These are phyloP conservation scores for Anagyrus pseudococci DNA, from an alignment of 2,888 invertebrate genomes.

Conservation along the genomic window DNA sequence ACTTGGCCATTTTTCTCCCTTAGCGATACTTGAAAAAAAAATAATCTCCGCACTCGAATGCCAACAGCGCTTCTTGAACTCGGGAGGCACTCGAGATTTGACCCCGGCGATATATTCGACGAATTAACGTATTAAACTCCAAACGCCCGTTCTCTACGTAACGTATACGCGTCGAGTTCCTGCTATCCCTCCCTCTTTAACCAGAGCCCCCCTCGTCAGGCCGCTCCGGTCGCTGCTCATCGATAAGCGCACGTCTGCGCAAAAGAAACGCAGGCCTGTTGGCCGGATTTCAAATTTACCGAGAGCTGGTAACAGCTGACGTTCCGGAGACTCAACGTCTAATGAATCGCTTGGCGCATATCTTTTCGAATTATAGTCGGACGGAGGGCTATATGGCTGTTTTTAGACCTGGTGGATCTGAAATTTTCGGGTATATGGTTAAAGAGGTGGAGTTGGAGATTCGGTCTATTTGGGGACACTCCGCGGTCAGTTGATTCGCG, in stretches of 20 bases:
- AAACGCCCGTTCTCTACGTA: neutral
- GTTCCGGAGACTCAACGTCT: neutral
- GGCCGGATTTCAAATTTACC: conserved; percentile 8
- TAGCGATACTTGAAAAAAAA: no score
- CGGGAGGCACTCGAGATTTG: no score
- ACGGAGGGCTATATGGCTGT: no score
- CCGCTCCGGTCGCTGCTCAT: conserved; percentile 6
- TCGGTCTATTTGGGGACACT: neutral
- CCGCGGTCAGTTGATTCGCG: neutral
- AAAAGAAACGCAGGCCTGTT: neutral
- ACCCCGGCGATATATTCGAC: neutral
- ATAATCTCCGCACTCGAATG: no score
- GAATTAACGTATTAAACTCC: no score
- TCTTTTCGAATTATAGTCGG: no score
- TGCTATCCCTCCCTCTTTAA: no score
- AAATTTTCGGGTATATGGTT: neutral
- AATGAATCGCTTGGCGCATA: neutral
- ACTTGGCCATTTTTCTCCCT: no score
- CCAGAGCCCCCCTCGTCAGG: neutral
- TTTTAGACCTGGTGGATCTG: neutral
- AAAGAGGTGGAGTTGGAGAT: neutral
- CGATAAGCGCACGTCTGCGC: conserved; percentile 22
- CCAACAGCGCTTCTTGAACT: no score
- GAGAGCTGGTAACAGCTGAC: conserved; percentile 4
- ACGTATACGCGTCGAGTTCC: neutral